Conservation (phyloP, 2,113 vertebrate genomes). For the Heterochromis multidens region DNA sequence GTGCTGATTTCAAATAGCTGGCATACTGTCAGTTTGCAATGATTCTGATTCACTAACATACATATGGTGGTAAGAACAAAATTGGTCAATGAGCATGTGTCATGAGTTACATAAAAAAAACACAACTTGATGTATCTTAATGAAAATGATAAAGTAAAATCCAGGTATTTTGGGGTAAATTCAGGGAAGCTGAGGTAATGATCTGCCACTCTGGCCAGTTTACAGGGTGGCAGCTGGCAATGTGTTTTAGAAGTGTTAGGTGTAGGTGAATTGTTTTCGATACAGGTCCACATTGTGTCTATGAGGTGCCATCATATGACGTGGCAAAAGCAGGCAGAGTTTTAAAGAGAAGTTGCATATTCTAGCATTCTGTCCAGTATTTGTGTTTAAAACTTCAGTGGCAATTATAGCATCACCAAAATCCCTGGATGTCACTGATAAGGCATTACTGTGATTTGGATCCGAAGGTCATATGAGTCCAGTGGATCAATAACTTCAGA, state of each 20-base stretch:
- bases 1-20: neutral
- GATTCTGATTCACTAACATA: too few relatives aligned
- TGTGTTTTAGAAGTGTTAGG: neutral
- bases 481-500: slow-evolving; percentile 70
- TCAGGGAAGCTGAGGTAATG: neutral
- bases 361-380: slow-evolving; percentile 1
- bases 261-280: neutral
- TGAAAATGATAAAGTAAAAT: neutral
- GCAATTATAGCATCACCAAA: slow-evolving; percentile 40
- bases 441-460: slow-evolving; percentile 67
- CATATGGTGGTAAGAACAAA: neutral
- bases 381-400: slow-evolving; percentile 24
- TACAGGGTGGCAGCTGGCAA: neutral
- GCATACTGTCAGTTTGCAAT: too few relatives aligned
- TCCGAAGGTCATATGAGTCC: slow-evolving; percentile 64
- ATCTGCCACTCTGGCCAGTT: neutral
- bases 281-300: neutral
- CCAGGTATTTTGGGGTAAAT: neutral
- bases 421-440: slow-evolving; percentile 74
- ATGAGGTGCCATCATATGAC: neutral
- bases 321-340: neutral
- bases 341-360: slow-evolving; percentile 4
- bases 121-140: neutral
- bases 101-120: neutral
- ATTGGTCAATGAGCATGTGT: neutral